Base-by-base conservation (phyloP, 2,113 vertebrate genomes). In the Dipodomys merriami region DNA sequence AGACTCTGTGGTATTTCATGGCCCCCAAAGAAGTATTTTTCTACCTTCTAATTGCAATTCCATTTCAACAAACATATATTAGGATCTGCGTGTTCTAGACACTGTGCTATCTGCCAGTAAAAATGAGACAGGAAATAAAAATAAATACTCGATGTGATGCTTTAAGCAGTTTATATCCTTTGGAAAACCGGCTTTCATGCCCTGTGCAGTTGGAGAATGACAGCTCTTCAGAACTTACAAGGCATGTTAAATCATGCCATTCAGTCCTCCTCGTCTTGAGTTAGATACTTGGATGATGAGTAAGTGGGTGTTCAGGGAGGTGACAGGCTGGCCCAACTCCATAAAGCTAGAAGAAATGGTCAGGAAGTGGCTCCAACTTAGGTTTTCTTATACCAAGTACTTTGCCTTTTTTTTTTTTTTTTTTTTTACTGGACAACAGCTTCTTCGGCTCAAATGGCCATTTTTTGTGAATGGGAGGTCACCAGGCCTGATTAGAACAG, bases 51-150 rank as follows among this genome's bases (percentile, higher is more conserved):
- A 71, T 86, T 94, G 90, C 30, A 73, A 46, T 88, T 91, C 62
- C 30, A 29, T 87, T 92, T 64, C 46, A 84, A 11, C 20, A 84
- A 77, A 73, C 12, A 69, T 39, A 7, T 84, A 29, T 88, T 85
- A 33, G 11, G 33, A 53, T 29, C 49, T 83, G 0, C 78, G 20
- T 90, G 33, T 87, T 68, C 39, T 22, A 85, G 68, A 92, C n/a
- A 74, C 25, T 30, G 10, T 57, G 46, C 62, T 93, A 0, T 88
- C 33, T 91, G 49, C 83, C 33, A 84, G 67, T 81, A 90, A 91
- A 91, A 93, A 90, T 64, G 72, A 92, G 33, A 33, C 71, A 69
- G 29, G 39, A 94, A 84, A 81, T 83, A n/a, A 44, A 88, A 79
- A 80, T 35, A 86, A 79, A 80, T 35, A 86, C 33, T 68, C 71